Percentiles rank a stretch among this genome's conserved stretches.
Conservation (phyloP, 2,888 invertebrate species). For the Folsomia manolachei region DNA sequence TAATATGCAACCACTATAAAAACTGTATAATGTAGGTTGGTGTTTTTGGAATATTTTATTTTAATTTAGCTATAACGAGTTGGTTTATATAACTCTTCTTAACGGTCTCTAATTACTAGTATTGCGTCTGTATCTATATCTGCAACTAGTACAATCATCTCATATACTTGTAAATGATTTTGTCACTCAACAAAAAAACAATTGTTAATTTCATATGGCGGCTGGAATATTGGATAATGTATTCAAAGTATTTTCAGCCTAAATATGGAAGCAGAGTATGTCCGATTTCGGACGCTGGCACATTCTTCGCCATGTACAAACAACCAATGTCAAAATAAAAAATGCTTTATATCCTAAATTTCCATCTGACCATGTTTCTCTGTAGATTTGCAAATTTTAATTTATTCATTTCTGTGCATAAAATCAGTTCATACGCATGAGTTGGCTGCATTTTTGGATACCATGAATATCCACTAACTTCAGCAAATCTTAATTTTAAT, state of each 20-base stretch:
- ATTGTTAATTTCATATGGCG: slow-evolving; percentile 5
- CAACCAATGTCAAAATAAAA: background rate
- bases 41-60: too few species aligned
- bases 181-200: background rate
- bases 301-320: background rate
- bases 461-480: too few species aligned
- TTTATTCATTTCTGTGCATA: too few species aligned
- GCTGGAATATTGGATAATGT: slow-evolving; percentile 20
- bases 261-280: slow-evolving; percentile 36
- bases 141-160: slow-evolving; percentile 1
- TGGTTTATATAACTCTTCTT: background rate
- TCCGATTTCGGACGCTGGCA: slow-evolving; percentile 39
- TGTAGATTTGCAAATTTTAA: too few species aligned
- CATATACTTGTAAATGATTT: background rate
- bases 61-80: too few species aligned
- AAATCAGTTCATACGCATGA: too few species aligned
- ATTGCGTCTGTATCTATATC: background rate
- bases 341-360: background rate
- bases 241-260: slow-evolving; percentile 7
- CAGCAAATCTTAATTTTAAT: too few species aligned
- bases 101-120: background rate
- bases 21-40: too few species aligned
- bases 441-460: too few species aligned
- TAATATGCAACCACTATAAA: too few species aligned
- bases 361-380: too few species aligned